A percentile compares a stretch with the other conserved stretches of the same genome.
Conservation (phyloP, 2,113 vertebrate species). For the Elanus axillaris region DNA sequence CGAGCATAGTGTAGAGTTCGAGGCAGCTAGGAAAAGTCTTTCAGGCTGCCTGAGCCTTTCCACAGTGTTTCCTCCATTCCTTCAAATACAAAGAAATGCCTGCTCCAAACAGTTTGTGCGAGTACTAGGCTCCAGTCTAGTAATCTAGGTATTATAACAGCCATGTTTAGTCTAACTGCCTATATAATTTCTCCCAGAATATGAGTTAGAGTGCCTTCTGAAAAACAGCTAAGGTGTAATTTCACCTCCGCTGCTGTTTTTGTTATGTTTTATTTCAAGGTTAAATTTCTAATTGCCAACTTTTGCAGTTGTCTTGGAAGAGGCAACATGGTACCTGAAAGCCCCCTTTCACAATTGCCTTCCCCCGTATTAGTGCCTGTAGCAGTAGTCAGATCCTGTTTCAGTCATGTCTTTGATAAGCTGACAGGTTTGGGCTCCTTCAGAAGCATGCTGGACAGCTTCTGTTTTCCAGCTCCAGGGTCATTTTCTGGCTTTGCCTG, state of each 20-base stretch:
- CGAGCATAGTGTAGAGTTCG: neutral
- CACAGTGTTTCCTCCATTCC: neutral
- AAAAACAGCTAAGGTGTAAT: neutral
- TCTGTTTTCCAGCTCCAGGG: neutral
- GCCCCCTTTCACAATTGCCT: neutral
- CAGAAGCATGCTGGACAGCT: accelerated
- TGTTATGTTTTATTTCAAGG: neutral
- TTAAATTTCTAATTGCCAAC: neutral
- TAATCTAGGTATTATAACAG: neutral
- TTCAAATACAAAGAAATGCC: neutral
- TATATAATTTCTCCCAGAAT: neutral
- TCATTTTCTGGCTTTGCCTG: neutral
- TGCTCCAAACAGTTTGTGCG: neutral
- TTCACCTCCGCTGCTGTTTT: neutral
- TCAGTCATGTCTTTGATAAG: neutral
- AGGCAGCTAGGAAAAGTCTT: neutral
- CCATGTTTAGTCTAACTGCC: neutral
- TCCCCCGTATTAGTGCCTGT: neutral
- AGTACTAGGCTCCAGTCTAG: neutral
- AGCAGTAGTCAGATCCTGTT: neutral
- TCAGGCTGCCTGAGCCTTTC: neutral
- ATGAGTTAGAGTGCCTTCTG: neutral
- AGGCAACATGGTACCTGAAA: accelerated
- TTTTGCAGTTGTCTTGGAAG: neutral
- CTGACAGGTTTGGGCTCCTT: neutral